Evolutionary conservation across 2,888 invertebrate species (phyloP).

Genomic region (Napeogenes sylphis): DNA sequence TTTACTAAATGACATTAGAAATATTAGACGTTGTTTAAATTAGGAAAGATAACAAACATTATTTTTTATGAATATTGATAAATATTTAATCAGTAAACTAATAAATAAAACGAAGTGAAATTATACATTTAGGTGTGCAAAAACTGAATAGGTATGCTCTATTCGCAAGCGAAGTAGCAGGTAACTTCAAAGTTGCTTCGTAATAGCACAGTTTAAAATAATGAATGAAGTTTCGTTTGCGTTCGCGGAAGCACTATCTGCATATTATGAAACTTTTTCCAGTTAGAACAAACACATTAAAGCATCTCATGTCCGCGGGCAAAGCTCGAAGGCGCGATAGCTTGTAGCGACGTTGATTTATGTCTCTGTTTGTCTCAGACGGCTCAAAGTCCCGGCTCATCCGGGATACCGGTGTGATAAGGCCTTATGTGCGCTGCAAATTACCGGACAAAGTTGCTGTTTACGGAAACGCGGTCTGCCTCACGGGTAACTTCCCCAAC

Average conservation of each 20-base stretch:
- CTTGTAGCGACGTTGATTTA: slow-evolving; percentile 73
- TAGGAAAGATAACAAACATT: no score
- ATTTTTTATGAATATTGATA: no score
- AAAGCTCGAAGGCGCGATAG: slow-evolving; percentile 64
- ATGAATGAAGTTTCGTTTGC: slow-evolving; percentile 34
- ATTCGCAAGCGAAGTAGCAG: neutral
- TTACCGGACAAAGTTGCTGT: slow-evolving; percentile 58
- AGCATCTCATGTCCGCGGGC: slow-evolving; percentile 54
- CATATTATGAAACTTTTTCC: slow-evolving; percentile 37
- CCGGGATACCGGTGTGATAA: slow-evolving; percentile 63
- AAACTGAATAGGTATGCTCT: neutral
- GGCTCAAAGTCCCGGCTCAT: slow-evolving; percentile 54
- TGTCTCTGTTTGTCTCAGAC: slow-evolving; percentile 69
- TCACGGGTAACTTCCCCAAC: slow-evolving; percentile 1
- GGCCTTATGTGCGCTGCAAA: slow-evolving; percentile 63
- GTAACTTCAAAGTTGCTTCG: slow-evolving; percentile 1
- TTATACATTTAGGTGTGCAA: neutral
- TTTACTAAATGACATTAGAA: no score
- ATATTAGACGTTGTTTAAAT: no score
- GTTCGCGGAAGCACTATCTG: slow-evolving; percentile 32
- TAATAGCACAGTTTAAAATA: slow-evolving; percentile 33
- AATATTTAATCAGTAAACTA: neutral
- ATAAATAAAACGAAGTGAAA: neutral
- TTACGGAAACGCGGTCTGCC: slow-evolving; percentile 45
- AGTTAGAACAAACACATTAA: slow-evolving; percentile 67